Base-by-base conservation (phyloP, 2,888 invertebrate species). In the Macrosiphum euphorbiae region DNA sequence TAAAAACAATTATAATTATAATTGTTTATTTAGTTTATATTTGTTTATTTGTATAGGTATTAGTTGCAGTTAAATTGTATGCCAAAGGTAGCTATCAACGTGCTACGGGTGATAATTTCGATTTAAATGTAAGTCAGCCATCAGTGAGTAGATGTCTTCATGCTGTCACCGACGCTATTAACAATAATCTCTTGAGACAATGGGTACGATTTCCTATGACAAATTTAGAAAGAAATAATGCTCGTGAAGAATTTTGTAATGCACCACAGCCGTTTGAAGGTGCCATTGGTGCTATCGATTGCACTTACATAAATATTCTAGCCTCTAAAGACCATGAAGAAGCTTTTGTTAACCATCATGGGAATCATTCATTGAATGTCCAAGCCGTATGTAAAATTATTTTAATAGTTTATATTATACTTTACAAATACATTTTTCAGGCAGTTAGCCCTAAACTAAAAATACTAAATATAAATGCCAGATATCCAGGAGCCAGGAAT, bases 51-150 rank as follows among this genome's bases (percentile, higher is more conserved):
- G 41, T 41, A 41, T 52, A 87, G 87, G 87, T 52, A 87, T 87
- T 86, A 87, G 87, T 28, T 52, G 50, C 87, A 87, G 87, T 87
- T 52, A 20, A 87, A 5, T n/a, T 87, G 1, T 87, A 87, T 87
- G 50, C 87, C 3, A 87, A 87, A n/a, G 87, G 87, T 16, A 87
- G 28, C 26, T 87, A 87, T 87, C 50, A 87, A 52, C 87, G 52
- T 52, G 87, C 87, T 50, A n/a, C 87, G n/a, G 87, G 87, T 16
- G 87, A 87, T 87, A n/a, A 87, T 87, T 87, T 87, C 52, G 50
- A 52, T 52, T 87, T 87, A 52, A 52, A 87, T n/a, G 28, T 87
- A n/a, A 87, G 50, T 52, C 87, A 87, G 87, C 52, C 87, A 87
- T 87, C 87, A 28, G 61, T 61, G 10, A 61, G 61, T 61, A 61